A percentile compares a stretch with the other conserved stretches of the same genome.
Evolutionary conservation across 2,113 vertebrate species (phyloP).

Genomic region (Spizaetus ornatus): DNA sequence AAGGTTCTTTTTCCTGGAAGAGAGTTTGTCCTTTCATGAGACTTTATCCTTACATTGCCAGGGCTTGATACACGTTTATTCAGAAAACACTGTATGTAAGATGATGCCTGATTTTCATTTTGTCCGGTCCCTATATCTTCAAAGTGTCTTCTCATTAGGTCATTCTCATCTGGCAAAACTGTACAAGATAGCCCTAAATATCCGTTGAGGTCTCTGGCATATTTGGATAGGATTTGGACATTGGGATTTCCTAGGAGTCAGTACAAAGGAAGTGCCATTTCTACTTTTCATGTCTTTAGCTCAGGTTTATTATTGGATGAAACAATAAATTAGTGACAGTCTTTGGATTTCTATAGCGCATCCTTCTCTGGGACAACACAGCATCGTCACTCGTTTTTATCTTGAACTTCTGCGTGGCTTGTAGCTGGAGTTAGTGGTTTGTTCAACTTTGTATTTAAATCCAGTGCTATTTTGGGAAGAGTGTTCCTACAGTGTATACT

Average conservation of each 20-base stretch:
- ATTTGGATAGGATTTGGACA: background rate
- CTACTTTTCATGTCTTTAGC: background rate
- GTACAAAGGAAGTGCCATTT: background rate
- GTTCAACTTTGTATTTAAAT: background rate
- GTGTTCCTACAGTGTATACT: background rate
- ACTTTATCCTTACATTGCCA: background rate
- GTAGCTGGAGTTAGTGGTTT: background rate
- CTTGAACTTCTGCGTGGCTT: background rate
- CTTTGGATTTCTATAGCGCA: background rate
- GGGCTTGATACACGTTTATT: background rate
- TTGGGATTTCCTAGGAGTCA: background rate
- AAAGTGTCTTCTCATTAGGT: background rate
- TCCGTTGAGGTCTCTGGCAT: background rate
- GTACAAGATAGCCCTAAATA: background rate
- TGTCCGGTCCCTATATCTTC: background rate
- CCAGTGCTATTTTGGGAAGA: background rate
- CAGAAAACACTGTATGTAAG: background rate
- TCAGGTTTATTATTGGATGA: background rate
- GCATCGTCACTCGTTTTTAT: background rate
- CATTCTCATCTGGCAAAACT: background rate
- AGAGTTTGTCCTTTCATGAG: background rate
- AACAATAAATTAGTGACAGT: background rate
- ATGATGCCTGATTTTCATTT: background rate
- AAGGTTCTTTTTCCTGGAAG: fast-evolving
- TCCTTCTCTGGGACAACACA: background rate